Evolutionary conservation across 2,113 vertebrate genomes (phyloP).

Genomic region (Pelecanoides urinatrix): DNA sequence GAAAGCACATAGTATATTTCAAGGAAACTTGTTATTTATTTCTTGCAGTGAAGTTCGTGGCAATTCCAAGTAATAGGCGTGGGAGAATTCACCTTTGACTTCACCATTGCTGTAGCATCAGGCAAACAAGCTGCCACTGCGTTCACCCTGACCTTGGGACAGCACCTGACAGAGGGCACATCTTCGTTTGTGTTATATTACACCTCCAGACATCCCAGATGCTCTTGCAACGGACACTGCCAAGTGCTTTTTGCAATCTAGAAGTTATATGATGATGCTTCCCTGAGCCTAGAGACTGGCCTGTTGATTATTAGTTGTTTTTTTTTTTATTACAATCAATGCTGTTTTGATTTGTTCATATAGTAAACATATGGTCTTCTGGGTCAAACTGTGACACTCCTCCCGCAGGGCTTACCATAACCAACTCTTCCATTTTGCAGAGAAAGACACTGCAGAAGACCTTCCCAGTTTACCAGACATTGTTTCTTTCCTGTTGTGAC

Average conservation of each 20-base stretch:
- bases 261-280: neutral
- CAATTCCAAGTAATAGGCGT: neutral
- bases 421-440: neutral
- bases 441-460: neutral
- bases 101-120: neutral
- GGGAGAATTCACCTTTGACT: neutral
- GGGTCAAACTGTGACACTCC: neutral
- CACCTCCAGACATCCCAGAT: neutral
- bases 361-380: neutral
- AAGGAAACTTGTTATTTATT: neutral
- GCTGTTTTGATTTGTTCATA: neutral
- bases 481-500: neutral
- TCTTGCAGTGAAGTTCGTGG: neutral
- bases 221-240: neutral
- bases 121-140: neutral
- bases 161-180: neutral
- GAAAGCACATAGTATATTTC: neutral
- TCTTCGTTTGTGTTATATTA: neutral
- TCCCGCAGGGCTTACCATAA: neutral
- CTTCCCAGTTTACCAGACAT: neutral
- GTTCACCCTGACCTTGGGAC: neutral
- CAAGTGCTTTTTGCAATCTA: neutral
- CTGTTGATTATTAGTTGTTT: fast-evolving
- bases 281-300: neutral
- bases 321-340: neutral